Evolutionary conservation across 1,140 invertebrate genomes (phyloP), one percentile per base, ranked within the genome.

Genomic region (Aphidius ervi): DNA sequence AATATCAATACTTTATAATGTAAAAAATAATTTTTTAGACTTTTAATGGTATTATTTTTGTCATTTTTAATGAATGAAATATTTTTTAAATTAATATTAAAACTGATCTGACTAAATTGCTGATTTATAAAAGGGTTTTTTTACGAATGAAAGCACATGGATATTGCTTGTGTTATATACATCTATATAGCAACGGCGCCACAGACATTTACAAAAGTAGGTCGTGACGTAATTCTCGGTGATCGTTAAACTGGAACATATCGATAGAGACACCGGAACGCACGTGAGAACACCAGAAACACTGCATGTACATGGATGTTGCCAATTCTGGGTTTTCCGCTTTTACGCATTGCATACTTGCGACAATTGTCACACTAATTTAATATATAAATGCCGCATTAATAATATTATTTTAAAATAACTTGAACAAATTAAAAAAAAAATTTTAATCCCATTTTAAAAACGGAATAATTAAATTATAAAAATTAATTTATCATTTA

Each of bases 201-300:
- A 46, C 53, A 23, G 50, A 59, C 50, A 57, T 47, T 43, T 50
- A 39, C 39, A 42, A 10, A 63, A 60, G 54, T 63, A 63, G 62
- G 62, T 59, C 62, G 56, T 63, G 58, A 59, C 58, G 62, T 63
- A 59, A 63, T 63, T 56, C 56, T 59, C 54, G 4, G 59, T 63
- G 62, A 63, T 63, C 62, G 47, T 60, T 48, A 52, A 63, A 63
- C 50, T 63, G 62, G 62, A 58, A 42, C 62, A 60, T 56, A 59
- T 59, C 58, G 46, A 56, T 56, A 61, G 53, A 63, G 55, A 45
- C 43, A 53, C 42, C n/a, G 40, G 23, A 54, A 48, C 57, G 57
- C 57, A 49, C 48, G 48, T 42, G 40, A 50, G 48, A 43, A 46
- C 56, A 54, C 6, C 49, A 40, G 48, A 42, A 42, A 39, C 23